A percentile compares a stretch with the other conserved stretches of the same genome.
These are phyloP conservation scores for Cacoxenus indagator DNA, from an alignment of 2,888 invertebrate genomes.

Conservation along the genomic window DNA sequence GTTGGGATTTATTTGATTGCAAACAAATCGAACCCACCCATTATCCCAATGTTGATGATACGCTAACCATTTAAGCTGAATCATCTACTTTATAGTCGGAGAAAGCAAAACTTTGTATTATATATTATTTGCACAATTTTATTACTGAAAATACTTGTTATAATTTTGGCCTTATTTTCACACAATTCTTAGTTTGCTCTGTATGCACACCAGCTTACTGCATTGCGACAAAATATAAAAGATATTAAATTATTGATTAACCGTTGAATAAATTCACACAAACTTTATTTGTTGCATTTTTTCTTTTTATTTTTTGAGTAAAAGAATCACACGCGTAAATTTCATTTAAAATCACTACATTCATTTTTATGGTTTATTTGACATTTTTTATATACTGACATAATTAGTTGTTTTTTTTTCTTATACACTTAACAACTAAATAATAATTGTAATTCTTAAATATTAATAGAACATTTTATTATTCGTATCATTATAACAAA, in stretches of 20 bases:
- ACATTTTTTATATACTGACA: constrained; percentile 16
- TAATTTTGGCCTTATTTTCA: constrained; percentile 1
- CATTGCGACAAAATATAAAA: background rate
- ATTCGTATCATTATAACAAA: constrained; percentile 5
- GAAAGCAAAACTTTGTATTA: background rate
- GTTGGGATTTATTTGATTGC: no score
- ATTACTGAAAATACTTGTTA: constrained; percentile 6
- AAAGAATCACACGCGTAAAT: constrained; percentile 47
- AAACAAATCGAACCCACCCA: no score
- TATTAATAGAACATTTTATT: constrained; percentile 3
- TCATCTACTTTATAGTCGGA: background rate
- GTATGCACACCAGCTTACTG: background rate
- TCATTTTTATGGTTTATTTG: constrained; percentile 24
- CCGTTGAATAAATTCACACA: background rate
- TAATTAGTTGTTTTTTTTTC: constrained; percentile 40
- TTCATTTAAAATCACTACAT: constrained; percentile 34
- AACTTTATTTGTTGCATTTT: constrained; percentile 18
- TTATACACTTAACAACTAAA: constrained; percentile 19
- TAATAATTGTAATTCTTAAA: constrained; percentile 32
- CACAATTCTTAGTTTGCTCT: background rate
- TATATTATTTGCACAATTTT: background rate
- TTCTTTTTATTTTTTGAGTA: constrained; percentile 26
- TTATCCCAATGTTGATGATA: no score
- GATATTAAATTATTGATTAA: background rate
- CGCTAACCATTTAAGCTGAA: no score